Conservation (phyloP, 1,140 invertebrate species). For the Cyrtorhinus lividipennis region DNA sequence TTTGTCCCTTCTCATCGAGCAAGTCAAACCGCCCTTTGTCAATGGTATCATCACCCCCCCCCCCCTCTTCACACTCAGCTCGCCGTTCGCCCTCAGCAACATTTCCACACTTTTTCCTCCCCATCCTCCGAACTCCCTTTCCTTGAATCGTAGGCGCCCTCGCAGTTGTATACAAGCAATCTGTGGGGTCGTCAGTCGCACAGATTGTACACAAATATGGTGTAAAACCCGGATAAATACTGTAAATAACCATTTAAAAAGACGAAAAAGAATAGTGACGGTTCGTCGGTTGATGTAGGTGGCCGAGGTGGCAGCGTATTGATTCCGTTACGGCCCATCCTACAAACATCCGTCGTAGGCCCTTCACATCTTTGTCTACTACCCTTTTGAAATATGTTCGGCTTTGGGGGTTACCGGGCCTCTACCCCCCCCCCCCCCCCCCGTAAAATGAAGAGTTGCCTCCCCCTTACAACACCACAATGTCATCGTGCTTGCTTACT, state of each 20-base stretch:
- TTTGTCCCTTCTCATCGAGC: too few relatives aligned
- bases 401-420: conserved; percentile 1
- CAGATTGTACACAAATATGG: background rate
- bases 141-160: background rate
- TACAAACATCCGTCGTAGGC: conserved; percentile 2
- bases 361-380: conserved; percentile 6
- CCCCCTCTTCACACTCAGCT: too few relatives aligned
- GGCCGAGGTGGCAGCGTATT: conserved; percentile 1
- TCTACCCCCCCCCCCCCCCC: background rate
- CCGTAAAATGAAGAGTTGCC: too few relatives aligned
- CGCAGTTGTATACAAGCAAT: background rate
- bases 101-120: too few relatives aligned
- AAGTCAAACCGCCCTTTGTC: too few relatives aligned
- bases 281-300: background rate
- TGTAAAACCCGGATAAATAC: background rate
- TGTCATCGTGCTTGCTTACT: background rate
- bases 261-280: background rate
- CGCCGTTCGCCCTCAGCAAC: too few relatives aligned
- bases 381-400: conserved; percentile 2
- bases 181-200: background rate
- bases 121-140: background rate
- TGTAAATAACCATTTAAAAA: too few relatives aligned
- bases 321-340: background rate
- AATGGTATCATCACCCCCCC: too few relatives aligned
- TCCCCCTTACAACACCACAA: too few relatives aligned